These are phyloP conservation scores for Globia sparganii DNA, from an alignment of 2,888 invertebrate species.

Conservation along the genomic window DNA sequence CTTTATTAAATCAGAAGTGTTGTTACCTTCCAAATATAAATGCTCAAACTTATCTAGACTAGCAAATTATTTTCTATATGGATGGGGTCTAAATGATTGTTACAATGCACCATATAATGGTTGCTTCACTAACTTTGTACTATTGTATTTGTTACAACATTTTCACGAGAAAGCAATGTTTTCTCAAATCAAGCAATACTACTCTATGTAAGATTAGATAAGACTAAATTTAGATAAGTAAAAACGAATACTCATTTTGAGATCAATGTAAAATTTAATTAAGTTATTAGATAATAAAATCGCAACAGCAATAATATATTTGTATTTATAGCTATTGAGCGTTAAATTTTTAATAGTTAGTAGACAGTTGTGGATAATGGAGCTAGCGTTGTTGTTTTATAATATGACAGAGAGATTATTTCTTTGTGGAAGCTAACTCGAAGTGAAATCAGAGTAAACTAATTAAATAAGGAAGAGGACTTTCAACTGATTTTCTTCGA, in stretches of 20 bases:
- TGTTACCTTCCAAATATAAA: slow-evolving; percentile 60
- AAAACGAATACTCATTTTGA: slow-evolving; percentile 89
- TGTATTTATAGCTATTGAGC: slow-evolving; percentile 90
- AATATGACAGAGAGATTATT: slow-evolving; percentile 83
- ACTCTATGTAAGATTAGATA: slow-evolving; percentile 85
- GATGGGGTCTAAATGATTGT: slow-evolving; percentile 76
- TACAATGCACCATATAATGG: slow-evolving; percentile 86
- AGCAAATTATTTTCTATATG: slow-evolving; percentile 66
- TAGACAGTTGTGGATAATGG: slow-evolving; percentile 88
- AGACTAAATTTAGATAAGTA: slow-evolving; percentile 83
- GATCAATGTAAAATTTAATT: slow-evolving; percentile 87
- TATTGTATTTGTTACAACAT: slow-evolving; percentile 82
- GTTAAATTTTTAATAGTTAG: slow-evolving; percentile 89
- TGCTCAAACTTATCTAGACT: slow-evolving; percentile 66
- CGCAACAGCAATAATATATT: slow-evolving; percentile 90
- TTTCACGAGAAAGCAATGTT: slow-evolving; percentile 84
- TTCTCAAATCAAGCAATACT: slow-evolving; percentile 90
- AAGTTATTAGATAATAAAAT: slow-evolving; percentile 75
- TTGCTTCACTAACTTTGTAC: slow-evolving; percentile 79
- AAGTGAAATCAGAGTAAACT: slow-evolving; percentile 65
- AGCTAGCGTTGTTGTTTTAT: slow-evolving; percentile 88
- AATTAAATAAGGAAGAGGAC: slow-evolving; percentile 48
- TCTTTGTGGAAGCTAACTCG: slow-evolving; percentile 76
- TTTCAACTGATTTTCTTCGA: slow-evolving; percentile 72
- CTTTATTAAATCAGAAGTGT: slow-evolving; percentile 57